These are phyloP conservation scores for Pyxicephalus adspersus DNA, from an alignment of 2,113 vertebrate species.

Conservation along the genomic window DNA sequence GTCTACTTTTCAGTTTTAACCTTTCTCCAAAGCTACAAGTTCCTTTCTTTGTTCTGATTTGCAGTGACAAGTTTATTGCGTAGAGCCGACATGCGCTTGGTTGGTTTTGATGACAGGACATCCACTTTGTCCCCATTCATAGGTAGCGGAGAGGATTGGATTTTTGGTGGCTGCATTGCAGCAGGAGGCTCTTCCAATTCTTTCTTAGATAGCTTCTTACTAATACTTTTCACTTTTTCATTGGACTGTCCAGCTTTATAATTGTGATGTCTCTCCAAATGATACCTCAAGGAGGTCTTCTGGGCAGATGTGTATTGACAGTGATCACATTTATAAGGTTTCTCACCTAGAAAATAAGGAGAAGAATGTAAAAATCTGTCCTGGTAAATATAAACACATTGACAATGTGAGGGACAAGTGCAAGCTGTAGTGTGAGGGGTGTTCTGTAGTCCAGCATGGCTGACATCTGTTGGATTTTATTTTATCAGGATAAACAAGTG, in stretches of 20 bases:
- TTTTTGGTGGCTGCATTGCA: conserved; percentile 55
- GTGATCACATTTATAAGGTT: conserved; percentile 94
- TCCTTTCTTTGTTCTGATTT: not conserved
- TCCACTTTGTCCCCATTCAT: conserved; percentile 76
- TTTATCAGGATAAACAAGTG: no score
- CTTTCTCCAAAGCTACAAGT: not conserved
- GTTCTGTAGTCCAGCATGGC: no score
- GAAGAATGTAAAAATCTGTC: not conserved
- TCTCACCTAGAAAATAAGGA: conserved; percentile 83
- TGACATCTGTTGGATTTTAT: no score
- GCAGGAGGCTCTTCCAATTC: conserved; percentile 38
- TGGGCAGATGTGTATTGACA: conserved; percentile 96
- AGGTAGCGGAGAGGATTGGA: conserved; percentile 71
- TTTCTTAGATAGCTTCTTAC: conserved; percentile 66
- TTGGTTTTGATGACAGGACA: conserved; percentile 65
- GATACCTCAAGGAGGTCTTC: conserved; percentile 94
- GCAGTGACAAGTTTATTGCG: conserved; percentile 61
- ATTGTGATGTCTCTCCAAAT: conserved; percentile 92
- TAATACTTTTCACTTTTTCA: conserved; percentile 63
- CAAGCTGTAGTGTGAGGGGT: no score
- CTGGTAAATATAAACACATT: not conserved
- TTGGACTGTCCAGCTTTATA: conserved; percentile 73
- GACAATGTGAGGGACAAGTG: no score
- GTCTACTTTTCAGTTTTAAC: not conserved
- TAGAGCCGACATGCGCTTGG: conserved; percentile 71